Percentiles rank a stretch among this genome's conserved stretches.
Evolutionary conservation across 2,888 invertebrate species (phyloP).

Genomic region (Leptopterna dolabrata): DNA sequence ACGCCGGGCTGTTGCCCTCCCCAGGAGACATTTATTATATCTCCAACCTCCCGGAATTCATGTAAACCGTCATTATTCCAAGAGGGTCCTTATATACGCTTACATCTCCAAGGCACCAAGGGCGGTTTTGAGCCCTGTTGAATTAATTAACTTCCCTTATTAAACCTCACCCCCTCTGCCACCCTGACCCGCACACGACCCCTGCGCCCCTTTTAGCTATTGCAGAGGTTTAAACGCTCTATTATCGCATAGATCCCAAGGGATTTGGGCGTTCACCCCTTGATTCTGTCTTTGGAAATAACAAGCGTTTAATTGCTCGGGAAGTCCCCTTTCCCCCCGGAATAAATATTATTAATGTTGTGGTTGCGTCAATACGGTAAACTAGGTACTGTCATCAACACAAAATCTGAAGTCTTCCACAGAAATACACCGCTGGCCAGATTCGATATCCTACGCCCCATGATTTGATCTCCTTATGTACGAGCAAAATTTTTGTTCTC

Average conservation of each 20-base stretch:
- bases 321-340: neutral
- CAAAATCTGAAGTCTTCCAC: too few species aligned
- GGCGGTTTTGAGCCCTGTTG: constrained; percentile 37
- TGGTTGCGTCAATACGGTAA: neutral
- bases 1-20: constrained; percentile 18
- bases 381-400: neutral
- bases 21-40: constrained; percentile 49
- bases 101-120: neutral
- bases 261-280: neutral
- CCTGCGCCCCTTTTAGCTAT: neutral
- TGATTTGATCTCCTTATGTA: too few species aligned
- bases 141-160: constrained; percentile 56
- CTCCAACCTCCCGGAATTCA: constrained; percentile 31
- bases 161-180: constrained; percentile 8
- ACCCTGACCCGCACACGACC: neutral
- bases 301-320: constrained; percentile 39
- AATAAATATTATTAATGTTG: neutral
- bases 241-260: constrained; percentile 26
- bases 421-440: too few species aligned
- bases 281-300: neutral
- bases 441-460: too few species aligned
- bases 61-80: constrained; percentile 42
- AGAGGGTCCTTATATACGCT: neutral
- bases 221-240: constrained; percentile 32
- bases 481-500: too few species aligned